These are phyloP conservation scores for Epinotia bilunana DNA, from an alignment of 2,888 invertebrate genomes.

Conservation along the genomic window DNA sequence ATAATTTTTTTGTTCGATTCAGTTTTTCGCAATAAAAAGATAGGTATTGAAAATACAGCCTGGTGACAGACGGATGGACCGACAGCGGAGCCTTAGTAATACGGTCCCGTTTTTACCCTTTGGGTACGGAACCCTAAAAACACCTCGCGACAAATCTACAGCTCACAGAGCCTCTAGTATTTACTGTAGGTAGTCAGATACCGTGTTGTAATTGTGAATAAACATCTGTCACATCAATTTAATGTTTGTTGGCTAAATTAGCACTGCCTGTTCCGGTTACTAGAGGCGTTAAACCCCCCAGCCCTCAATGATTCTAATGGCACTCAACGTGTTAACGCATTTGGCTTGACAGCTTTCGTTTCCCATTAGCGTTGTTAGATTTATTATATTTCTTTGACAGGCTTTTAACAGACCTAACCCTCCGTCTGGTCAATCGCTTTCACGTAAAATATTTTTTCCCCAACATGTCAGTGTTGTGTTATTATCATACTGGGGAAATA, in stretches of 20 bases:
- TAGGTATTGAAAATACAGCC: too few species aligned
- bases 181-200: too few species aligned
- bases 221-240: too few species aligned
- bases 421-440: not conserved
- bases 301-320: not conserved
- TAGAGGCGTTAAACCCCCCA: not conserved
- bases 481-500: not conserved
- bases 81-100: too few species aligned
- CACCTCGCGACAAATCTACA: too few species aligned
- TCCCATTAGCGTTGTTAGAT: conserved; percentile 1
- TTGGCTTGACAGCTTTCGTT: conserved; percentile 16
- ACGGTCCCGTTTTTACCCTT: too few species aligned
- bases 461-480: not conserved
- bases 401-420: conserved; percentile 27
- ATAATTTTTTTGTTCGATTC: too few species aligned
- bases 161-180: too few species aligned
- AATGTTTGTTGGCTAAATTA: not conserved
- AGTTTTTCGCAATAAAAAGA: too few species aligned
- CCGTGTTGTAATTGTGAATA: too few species aligned
- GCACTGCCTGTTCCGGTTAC: not conserved
- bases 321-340: conserved; percentile 10
- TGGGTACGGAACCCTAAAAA: too few species aligned
- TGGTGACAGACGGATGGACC: too few species aligned
- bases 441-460: not conserved
- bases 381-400: conserved; percentile 30